Base-by-base conservation (phyloP, 2,797 vertebrate species). In the Emydoidea blandingii region DNA sequence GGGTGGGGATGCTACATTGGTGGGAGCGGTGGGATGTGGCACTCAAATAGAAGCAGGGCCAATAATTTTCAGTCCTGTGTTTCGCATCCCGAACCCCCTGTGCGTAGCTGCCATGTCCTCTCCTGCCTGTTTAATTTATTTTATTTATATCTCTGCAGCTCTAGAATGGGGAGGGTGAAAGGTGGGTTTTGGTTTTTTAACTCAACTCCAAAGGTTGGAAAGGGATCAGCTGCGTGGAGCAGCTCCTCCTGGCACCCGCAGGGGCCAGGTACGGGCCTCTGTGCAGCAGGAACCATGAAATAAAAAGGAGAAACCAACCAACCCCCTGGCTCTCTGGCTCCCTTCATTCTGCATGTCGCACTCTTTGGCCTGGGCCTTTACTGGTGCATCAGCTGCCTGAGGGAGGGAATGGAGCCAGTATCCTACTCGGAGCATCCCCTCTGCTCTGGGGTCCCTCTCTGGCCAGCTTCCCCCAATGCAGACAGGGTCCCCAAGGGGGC, bases 131-230 rank as follows among this genome's bases (percentile, higher is more conserved):
- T 97, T 74, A 96, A 95, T 97, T 89, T 97, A 97, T 96, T 97
- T 97, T 96, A 97, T 97, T 97, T 97, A 97, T 95, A 96, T 91
- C 50, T 87, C 93, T 88, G 92, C 96, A 95, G 96, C 94, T 80
- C 87, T 72, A 92, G 80, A 84, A 10, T 57, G 92, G 87, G 82
- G 76, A 56, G 86, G 72, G 95, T 94, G 81, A 90, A 87, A 95
- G 94, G 92, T 87, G 56, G 62, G 82, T 47, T 29, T 49, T 49
- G 12, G 4, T 88, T 88, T 81, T 53, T 52, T 76, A 88, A 85
- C 57, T 85, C 41, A 93, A 93, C 79, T 87, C 68, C 52, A 83
- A 86, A 68, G 87, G 87, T 93, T 78, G 87, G 86, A 93, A 93
- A 90, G 92, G 92, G 87, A 93, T 90, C 12, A 83, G 80, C 92